Conservation (phyloP, 2,797 vertebrate genomes). For the Chloroceryle inda region DNA sequence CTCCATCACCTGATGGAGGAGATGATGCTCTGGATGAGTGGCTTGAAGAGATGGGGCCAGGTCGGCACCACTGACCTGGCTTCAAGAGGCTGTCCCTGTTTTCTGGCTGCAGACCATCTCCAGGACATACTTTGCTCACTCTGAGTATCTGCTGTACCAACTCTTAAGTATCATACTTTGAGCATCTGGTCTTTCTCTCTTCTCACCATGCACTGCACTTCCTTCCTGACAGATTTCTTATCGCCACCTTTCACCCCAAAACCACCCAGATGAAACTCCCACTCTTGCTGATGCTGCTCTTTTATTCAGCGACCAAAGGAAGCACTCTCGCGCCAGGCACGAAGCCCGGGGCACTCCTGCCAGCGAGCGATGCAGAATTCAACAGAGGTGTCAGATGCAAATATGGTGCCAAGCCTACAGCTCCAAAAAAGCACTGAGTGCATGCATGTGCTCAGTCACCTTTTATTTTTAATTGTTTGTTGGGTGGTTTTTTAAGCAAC, state of each 20-base stretch:
- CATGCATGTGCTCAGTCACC: neutral
- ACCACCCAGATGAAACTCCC: neutral
- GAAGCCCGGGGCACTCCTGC: fast-evolving
- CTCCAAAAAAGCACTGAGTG: neutral
- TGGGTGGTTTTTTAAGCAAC: neutral
- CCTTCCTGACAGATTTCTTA: conserved; percentile 28
- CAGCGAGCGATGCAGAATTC: neutral
- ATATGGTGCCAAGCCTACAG: neutral
- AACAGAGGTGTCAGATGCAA: neutral
- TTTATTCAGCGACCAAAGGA: neutral
- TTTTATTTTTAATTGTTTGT: neutral
- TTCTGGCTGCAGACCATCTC: neutral
- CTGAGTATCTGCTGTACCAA: neutral
- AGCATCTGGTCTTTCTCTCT: neutral
- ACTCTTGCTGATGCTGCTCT: neutral
- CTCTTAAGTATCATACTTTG: neutral
- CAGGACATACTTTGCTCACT: neutral
- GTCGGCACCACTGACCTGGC: neutral
- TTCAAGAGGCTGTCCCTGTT: neutral
- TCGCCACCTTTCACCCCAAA: neutral
- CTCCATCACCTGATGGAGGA: neutral
- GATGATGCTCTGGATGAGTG: fast-evolving
- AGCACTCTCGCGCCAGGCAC: neutral
- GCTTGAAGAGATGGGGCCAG: fast-evolving
- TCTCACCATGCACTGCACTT: neutral